These are phyloP conservation scores for Porites australiensis DNA, from an alignment of 64 coral and sea anemone species.

Conservation along the genomic window DNA sequence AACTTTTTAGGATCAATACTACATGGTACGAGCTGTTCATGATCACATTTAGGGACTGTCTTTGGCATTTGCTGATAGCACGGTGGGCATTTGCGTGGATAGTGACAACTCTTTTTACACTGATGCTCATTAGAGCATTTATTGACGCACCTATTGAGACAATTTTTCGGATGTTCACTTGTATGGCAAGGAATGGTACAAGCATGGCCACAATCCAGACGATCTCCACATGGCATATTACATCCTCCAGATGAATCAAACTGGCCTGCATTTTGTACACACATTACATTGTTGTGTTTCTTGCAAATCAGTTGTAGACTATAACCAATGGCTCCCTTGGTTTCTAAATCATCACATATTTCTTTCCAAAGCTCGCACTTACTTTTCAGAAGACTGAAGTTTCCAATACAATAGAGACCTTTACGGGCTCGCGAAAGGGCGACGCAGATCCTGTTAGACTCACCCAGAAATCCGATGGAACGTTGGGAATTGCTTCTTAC, in stretches of 20 bases:
- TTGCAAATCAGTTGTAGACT: constrained; percentile 38
- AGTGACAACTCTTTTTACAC: not conserved
- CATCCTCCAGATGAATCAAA: constrained; percentile 64
- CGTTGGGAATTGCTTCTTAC: constrained; percentile 78
- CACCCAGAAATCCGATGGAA: constrained; percentile 72
- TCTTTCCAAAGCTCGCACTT: constrained; percentile 58
- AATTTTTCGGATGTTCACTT: not conserved
- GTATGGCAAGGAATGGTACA: constrained; percentile 29
- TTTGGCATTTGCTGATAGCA: not conserved
- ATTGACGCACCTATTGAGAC: not conserved
- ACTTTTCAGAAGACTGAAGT: constrained; percentile 26
- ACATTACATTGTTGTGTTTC: constrained; percentile 67
- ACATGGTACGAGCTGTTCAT: constrained; percentile 8
- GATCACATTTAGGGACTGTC: constrained; percentile 12
- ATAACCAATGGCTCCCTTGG: not conserved
- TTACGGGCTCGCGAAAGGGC: constrained; percentile 56
- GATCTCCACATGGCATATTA: constrained; percentile 23
- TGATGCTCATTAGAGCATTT: constrained; percentile 17
- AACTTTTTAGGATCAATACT: not conserved
- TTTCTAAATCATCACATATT: constrained; percentile 58
- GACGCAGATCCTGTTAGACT: constrained; percentile 62
- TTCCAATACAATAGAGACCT: constrained; percentile 62
- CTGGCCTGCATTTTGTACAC: constrained; percentile 8
- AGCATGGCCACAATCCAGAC: constrained; percentile 38
- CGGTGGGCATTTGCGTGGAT: not conserved